phyloP scores from a whole-genome alignment of 2,888 invertebrate genomes.

The Papilio gigon region DNA sequence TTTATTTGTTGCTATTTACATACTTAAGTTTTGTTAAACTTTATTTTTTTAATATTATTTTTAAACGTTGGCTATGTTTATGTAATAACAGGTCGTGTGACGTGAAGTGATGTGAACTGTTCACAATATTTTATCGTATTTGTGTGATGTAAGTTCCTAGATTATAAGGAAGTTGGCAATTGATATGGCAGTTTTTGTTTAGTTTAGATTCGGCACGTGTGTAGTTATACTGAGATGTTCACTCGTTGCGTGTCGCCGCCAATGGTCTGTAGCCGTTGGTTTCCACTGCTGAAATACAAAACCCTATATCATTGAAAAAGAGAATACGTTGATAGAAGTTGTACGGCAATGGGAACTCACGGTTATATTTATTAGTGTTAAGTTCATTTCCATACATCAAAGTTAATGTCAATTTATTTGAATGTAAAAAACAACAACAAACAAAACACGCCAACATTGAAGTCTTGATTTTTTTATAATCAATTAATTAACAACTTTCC shows the following conservation, averaged over 20 bases:
- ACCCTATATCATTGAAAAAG: not conserved
- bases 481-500: too few species aligned
- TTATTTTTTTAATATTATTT: constrained; percentile 29
- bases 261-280: constrained; percentile 10
- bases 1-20: constrained; percentile 25
- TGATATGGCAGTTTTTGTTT: constrained; percentile 11
- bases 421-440: not conserved
- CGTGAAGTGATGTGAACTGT: not conserved
- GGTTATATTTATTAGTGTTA: not conserved
- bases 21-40: constrained; percentile 26
- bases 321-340: not conserved
- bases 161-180: not conserved
- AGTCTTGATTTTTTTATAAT: too few species aligned
- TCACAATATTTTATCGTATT: not conserved
- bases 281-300: not conserved
- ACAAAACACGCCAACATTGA: not conserved
- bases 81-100: not conserved
- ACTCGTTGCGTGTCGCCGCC: constrained; percentile 13
- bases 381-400: constrained; percentile 4
- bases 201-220: not conserved
- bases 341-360: not conserved
- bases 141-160: not conserved
- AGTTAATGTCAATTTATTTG: not conserved
- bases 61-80: constrained; percentile 10
- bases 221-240: not conserved